Evolutionary conservation across 2,888 invertebrate genomes (phyloP).

Genomic region (Myopa tessellatipennis): DNA sequence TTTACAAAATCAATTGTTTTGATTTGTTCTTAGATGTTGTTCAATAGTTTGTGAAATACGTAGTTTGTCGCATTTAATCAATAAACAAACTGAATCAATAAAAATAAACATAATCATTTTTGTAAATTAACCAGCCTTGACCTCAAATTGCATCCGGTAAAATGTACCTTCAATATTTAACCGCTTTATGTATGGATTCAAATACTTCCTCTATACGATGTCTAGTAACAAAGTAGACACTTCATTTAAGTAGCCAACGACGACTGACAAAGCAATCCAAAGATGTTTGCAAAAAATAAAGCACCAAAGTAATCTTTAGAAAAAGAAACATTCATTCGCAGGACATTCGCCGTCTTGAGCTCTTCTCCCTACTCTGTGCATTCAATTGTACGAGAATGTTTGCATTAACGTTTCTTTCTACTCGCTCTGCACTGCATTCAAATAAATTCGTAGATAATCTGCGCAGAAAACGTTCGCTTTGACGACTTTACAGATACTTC

Average conservation of each 20-base stretch:
- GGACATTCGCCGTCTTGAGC: conserved; percentile 4
- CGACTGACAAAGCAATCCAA: not conserved
- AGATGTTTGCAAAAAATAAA: not conserved
- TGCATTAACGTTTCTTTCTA: not conserved
- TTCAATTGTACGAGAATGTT: not conserved
- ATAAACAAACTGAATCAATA: too few species aligned
- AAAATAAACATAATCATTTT: too few species aligned
- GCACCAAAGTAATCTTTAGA: not conserved
- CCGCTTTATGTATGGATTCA: too few species aligned
- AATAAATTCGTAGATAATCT: conserved; percentile 18
- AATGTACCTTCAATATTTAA: too few species aligned
- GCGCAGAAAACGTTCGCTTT: conserved; percentile 10
- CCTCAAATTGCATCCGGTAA: too few species aligned
- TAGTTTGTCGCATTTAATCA: too few species aligned
- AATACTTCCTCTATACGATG: too few species aligned
- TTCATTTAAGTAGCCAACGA: not conserved
- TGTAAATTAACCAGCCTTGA: too few species aligned
- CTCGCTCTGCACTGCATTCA: not conserved
- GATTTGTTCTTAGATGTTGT: not conserved
- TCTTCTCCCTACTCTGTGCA: not conserved
- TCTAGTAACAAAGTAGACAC: not conserved
- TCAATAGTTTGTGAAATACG: too few species aligned
- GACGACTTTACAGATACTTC: conserved; percentile 19
- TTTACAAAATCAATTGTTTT: not conserved
- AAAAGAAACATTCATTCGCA: not conserved